Percentiles rank a stretch among this genome's conserved stretches.
Evolutionary conservation across 2,888 invertebrate species (phyloP).

Genomic region (Cryptus viduatorius): DNA sequence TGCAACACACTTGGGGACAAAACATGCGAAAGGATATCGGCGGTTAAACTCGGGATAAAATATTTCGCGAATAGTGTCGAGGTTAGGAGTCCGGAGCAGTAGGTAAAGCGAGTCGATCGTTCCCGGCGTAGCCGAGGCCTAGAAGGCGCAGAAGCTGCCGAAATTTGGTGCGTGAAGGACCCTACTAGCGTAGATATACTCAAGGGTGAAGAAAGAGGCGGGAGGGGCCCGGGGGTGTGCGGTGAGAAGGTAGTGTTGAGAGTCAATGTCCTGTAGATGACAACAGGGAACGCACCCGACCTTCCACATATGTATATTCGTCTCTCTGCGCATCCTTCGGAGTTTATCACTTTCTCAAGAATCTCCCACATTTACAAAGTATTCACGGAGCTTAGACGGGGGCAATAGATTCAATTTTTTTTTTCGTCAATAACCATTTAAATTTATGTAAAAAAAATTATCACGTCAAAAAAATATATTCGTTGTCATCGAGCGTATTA

Average conservation of each 20-base stretch:
- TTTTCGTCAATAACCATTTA: neutral
- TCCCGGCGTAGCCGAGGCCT: constrained; percentile 44
- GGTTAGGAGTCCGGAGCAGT: constrained; percentile 56
- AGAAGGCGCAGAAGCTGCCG: constrained; percentile 38
- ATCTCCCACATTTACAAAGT: neutral
- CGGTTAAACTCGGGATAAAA: neutral
- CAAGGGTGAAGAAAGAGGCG: neutral
- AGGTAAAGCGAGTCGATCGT: constrained; percentile 48
- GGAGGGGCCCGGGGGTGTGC: constrained; percentile 33
- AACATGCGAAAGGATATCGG: too few species aligned
- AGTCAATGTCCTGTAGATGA: constrained; percentile 78
- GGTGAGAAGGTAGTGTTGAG: constrained; percentile 69
- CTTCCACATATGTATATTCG: constrained; percentile 50
- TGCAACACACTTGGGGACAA: too few species aligned
- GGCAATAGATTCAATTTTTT: neutral
- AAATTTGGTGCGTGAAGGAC: constrained; percentile 31
- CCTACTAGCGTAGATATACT: constrained; percentile 27
- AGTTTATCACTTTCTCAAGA: neutral
- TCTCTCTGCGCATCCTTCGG: constrained; percentile 3
- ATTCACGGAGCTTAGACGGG: neutral
- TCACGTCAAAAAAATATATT: neutral
- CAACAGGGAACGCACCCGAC: constrained; percentile 70
- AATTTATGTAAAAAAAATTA: neutral
- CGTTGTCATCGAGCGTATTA: neutral
- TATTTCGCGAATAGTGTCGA: constrained; percentile 52